Evolutionary conservation across 1,140 invertebrate species (phyloP).

Genomic region (Drosophila mayri): DNA sequence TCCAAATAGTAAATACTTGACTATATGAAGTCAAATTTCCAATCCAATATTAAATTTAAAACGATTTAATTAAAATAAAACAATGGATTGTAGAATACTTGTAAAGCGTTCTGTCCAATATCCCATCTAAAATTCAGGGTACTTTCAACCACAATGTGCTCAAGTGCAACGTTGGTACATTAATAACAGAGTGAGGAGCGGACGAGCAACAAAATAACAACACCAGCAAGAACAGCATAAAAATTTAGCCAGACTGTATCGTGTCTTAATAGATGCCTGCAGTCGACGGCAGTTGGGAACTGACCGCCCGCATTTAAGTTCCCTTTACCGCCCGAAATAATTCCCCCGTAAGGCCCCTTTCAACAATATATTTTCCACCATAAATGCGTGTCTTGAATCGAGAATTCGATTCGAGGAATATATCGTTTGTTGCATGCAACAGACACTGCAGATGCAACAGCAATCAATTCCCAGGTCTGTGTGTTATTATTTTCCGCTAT

Average conservation of each 20-base stretch:
- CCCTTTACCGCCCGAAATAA: background rate
- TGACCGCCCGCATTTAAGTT: conserved; percentile 66
- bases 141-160: conserved; percentile 49
- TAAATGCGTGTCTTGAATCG: conserved; percentile 69
- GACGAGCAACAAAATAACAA: conserved; percentile 31
- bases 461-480: conserved; percentile 57
- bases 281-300: conserved; percentile 11
- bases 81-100: background rate
- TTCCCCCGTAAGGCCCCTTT: background rate
- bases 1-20: too few relatives aligned
- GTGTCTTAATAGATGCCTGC: conserved; percentile 65
- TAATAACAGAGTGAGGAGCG: conserved; percentile 63
- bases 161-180: conserved; percentile 69
- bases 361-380: conserved; percentile 54
- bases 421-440: conserved; percentile 33
- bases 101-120: background rate
- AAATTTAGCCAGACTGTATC: conserved; percentile 60
- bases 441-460: conserved; percentile 2
- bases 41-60: too few relatives aligned
- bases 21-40: too few relatives aligned
- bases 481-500: conserved; percentile 72
- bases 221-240: conserved; percentile 23
- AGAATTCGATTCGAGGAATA: conserved; percentile 49
- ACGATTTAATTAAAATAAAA: too few relatives aligned
- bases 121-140: background rate